Evolutionary conservation across 2,888 invertebrate species (phyloP).

Genomic region (Gisinianus flammeolus): DNA sequence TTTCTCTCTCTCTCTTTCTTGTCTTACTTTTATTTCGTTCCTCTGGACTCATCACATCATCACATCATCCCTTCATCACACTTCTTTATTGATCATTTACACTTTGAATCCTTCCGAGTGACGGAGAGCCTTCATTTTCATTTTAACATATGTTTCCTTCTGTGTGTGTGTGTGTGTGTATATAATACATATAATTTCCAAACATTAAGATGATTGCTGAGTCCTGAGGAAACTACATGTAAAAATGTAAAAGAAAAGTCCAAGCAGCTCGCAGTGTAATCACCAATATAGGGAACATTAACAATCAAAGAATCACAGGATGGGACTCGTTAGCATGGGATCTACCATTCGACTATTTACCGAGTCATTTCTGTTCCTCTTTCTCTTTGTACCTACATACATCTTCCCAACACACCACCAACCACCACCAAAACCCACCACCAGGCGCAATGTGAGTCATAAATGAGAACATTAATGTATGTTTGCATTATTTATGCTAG

Average conservation of each 20-base stretch:
- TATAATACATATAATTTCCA: too few species aligned
- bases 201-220: neutral
- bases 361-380: neutral
- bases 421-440: neutral
- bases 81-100: conserved; percentile 13
- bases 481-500: conserved; percentile 11
- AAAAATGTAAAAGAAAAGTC: neutral
- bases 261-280: neutral
- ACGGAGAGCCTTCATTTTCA: neutral
- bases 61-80: conserved; percentile 21
- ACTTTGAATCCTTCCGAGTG: neutral
- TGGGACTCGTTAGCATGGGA: conserved; percentile 42
- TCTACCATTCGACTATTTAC: too few species aligned
- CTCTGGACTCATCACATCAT: too few species aligned
- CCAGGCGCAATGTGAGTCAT: neutral
- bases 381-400: neutral
- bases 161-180: neutral
- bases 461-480: neutral
- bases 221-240: neutral
- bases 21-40: too few species aligned
- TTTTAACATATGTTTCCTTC: neutral
- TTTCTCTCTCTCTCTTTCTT: neutral
- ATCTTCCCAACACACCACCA: neutral
- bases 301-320: conserved; percentile 13
- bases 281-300: conserved; percentile 6